Conservation (phyloP, 2,888 invertebrate species). For the Sinotaia quadrata region DNA sequence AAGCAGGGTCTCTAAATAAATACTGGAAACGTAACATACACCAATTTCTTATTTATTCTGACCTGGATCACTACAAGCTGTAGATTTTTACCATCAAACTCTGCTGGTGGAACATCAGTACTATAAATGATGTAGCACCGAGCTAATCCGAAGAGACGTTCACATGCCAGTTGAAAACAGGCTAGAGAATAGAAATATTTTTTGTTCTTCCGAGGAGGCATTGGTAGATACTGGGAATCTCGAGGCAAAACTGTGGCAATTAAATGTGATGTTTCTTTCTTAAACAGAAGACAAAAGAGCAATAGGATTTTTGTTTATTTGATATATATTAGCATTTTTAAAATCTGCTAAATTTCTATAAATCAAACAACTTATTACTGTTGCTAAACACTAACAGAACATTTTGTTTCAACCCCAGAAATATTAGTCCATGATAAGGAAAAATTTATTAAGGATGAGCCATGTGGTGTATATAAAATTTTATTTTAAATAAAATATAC, state of each 20-base stretch:
- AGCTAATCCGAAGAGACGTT: constrained; percentile 56
- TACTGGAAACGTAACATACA: too few species aligned
- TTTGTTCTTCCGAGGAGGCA: constrained; percentile 34
- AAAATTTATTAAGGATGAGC: too few species aligned
- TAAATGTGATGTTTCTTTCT: constrained; percentile 53
- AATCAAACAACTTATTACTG: too few species aligned
- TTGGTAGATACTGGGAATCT: constrained; percentile 44
- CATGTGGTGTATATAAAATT: too few species aligned
- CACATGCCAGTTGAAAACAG: constrained; percentile 60
- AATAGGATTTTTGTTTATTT: too few species aligned
- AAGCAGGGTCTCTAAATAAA: too few species aligned
- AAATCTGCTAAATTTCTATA: too few species aligned
- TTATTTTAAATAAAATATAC: too few species aligned
- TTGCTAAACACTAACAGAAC: too few species aligned
- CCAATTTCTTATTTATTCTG: neutral
- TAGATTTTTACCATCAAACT: constrained; percentile 40
- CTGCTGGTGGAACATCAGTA: constrained; percentile 44
- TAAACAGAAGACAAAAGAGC: constrained; percentile 24
- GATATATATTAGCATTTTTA: too few species aligned
- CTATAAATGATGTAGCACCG: constrained; percentile 53
- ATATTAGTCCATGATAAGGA: too few species aligned
- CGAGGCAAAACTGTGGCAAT: constrained; percentile 51
- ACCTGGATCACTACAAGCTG: constrained; percentile 45
- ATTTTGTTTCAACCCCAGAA: too few species aligned
- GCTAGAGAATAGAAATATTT: constrained; percentile 46